Base-by-base conservation (phyloP, 2,888 invertebrate genomes). In the Anodontia alba region DNA sequence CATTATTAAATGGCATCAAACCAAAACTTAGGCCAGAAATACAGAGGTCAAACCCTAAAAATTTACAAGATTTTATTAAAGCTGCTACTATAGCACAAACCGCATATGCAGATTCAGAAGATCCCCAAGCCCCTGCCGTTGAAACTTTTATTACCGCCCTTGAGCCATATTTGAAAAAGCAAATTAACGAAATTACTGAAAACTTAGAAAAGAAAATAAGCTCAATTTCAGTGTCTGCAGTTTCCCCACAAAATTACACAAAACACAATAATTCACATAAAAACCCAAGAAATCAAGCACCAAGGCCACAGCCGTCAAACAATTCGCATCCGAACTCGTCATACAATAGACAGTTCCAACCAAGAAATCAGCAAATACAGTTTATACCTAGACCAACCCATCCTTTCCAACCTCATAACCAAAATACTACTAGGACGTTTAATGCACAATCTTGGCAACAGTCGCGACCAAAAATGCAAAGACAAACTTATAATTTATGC, bases 131-230 rank as follows among this genome's bases (percentile, higher is more conserved):
- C 26, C 57, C 57, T 10, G 3, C 57, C 1, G 20, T 57, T 29
- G 57, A 57, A 29, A 57, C 23, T 29, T 57, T 57, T 29, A 57
- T 57, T 26, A 29, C 57, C 7, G 57, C 57, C 17, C 26, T 57
- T 29, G 57, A 57, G 29, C 57, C 57, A 26, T 57, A 57, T 26
- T 57, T 57, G 29, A 57, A 57, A 57, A 57, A 49, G 29, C 57
- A 57, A 57, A 57, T 57, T 7, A 57, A 57, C 29, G 57, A 57
- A 26, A 7, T 57, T 26, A 29, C 57, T 57, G 57, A 57, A 57
- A 57, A 3, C 7, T 26, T n/a, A n/a, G n/a, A n/a, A n/a, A n/a
- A n/a, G n/a, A n/a, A n/a, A n/a, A n/a, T n/a, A n/a, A n/a, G n/a
- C 29, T 26, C 57, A 8, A 7, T 57, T 7, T 57, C 57, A 57